Evolutionary conservation across 1,140 invertebrate species (phyloP).

Genomic region (Ctenoplectra terminalis): DNA sequence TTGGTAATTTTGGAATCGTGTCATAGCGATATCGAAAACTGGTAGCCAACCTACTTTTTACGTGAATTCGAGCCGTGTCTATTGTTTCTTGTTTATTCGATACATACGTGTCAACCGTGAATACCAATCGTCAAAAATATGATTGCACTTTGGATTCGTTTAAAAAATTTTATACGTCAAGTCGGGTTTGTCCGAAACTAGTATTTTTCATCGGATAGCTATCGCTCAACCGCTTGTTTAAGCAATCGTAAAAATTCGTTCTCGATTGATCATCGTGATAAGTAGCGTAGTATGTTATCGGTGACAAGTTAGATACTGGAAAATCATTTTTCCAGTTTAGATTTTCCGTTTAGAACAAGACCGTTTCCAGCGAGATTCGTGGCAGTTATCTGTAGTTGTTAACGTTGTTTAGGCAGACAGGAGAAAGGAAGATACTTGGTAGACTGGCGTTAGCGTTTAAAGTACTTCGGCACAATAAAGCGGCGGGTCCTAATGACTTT

Average conservation of each 20-base stretch:
- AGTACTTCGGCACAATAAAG: conserved; percentile 58
- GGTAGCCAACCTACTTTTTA: not conserved
- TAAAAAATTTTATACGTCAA: not conserved
- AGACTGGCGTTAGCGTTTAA: conserved; percentile 53
- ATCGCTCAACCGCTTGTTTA: not conserved
- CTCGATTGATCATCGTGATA: not conserved
- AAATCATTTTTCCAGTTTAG: not conserved
- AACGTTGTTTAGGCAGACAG: conserved; percentile 15
- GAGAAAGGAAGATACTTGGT: conserved; percentile 16
- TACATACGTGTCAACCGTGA: not conserved
- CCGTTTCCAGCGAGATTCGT: not conserved
- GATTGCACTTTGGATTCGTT: not conserved
- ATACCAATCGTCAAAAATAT: not conserved
- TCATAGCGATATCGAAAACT: conserved; percentile 7
- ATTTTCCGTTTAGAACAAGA: not conserved
- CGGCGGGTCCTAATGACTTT: conserved; percentile 64
- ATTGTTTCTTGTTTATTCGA: too few species aligned
- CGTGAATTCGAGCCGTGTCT: not conserved
- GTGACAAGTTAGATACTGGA: not conserved
- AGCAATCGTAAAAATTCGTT: not conserved
- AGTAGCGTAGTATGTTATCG: too few species aligned
- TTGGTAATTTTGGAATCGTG: conserved; percentile 28
- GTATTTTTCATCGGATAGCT: not conserved
- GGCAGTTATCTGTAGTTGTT: conserved; percentile 1
- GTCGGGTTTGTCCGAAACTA: too few species aligned